Base-by-base conservation (phyloP, 35 echinoderm and acorn worm genomes). In the Lytechinus pictus region DNA sequence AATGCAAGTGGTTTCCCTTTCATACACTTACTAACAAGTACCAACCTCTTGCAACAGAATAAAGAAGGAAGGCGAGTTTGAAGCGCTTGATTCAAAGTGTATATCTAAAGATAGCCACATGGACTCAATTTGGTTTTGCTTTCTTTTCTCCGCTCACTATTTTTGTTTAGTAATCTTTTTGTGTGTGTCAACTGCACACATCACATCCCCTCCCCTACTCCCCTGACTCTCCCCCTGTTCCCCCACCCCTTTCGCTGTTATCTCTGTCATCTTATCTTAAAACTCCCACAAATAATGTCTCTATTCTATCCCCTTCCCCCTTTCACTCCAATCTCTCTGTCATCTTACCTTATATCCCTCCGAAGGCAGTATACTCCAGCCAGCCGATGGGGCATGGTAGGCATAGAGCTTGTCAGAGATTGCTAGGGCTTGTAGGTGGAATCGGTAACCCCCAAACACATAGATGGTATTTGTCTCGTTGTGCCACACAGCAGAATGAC, bases 381-480 rank as follows among this genome's bases (percentile, higher is more conserved):
- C 54, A 21, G 96, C 95, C 0, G 87, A 27, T 4, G 57, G 10
- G 57, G 94, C 61, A 55, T 97, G 87, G 52, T 97, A 97, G 1
- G 97, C 94, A 86, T 99, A 98, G 86, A 99, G 86, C 13, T 92
- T 95, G 92, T 98, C 92, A 14, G 98, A 99, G 9, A 91, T 86
- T 27, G 87, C 89, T 8, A 98, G 91, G 24, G 88, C 57, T 28
- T 97, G 92, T 44, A 96, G 66, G 44, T 96, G 96, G 61, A 99
- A 99, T 4, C 94, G 60, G 92, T 99, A 99, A 21, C 98, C 98
- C 16, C 98, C 98, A 94, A 94, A 99, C 2, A 98, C 96, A 91
- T 98, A 99, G 21, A 99, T 61, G 3, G 98, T 28, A 11, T 16
- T 55, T 9, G 98, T 93, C 21, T 94, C 95, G 55, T 52, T 4